phyloP scores from a whole-genome alignment of 64 coral and sea anemone genomes.

The Hydrozoanthus tunicans region DNA sequence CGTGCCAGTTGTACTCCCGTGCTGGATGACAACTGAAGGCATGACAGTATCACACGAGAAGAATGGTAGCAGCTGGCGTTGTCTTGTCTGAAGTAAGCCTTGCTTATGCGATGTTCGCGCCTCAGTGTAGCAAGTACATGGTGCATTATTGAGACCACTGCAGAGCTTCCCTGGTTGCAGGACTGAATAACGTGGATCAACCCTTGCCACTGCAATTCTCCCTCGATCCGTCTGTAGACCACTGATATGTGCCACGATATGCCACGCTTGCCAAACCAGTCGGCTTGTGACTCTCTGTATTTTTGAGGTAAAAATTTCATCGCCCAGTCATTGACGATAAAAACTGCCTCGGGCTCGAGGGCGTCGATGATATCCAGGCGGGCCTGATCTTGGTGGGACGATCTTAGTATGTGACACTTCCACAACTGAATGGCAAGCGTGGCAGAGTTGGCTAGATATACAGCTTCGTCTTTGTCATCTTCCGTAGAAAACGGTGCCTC shows the following conservation, averaged over 20 bases:
- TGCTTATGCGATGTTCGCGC: slow-evolving; percentile 46
- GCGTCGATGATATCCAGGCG: slow-evolving; percentile 52
- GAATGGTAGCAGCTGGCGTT: slow-evolving; percentile 60
- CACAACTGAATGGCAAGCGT: neutral
- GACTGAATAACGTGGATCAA: slow-evolving; percentile 61
- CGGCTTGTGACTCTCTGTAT: slow-evolving; percentile 63
- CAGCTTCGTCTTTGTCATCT: neutral
- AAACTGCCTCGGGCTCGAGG: slow-evolving; percentile 11
- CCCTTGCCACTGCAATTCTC: slow-evolving; percentile 55
- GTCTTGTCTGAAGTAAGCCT: slow-evolving; percentile 56
- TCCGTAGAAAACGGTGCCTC: neutral
- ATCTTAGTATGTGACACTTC: slow-evolving; percentile 46
- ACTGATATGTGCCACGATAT: slow-evolving; percentile 72
- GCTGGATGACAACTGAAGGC: slow-evolving; percentile 24
- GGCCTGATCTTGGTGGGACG: slow-evolving; percentile 59
- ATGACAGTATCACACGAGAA: slow-evolving; percentile 19
- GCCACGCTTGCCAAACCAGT: slow-evolving; percentile 58
- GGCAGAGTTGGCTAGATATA: neutral
- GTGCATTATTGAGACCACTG: slow-evolving; percentile 41
- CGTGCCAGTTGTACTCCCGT: slow-evolving; percentile 35
- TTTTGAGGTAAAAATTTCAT: slow-evolving; percentile 60
- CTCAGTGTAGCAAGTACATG: slow-evolving; percentile 52
- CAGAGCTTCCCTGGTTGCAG: slow-evolving; percentile 60
- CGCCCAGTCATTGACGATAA: slow-evolving; percentile 55
- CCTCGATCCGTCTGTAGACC: slow-evolving; percentile 50